Percentiles rank a stretch among this genome's conserved stretches.
Evolutionary conservation across 2,113 vertebrate genomes (phyloP).

Genomic region (Oreochromis aureus): DNA sequence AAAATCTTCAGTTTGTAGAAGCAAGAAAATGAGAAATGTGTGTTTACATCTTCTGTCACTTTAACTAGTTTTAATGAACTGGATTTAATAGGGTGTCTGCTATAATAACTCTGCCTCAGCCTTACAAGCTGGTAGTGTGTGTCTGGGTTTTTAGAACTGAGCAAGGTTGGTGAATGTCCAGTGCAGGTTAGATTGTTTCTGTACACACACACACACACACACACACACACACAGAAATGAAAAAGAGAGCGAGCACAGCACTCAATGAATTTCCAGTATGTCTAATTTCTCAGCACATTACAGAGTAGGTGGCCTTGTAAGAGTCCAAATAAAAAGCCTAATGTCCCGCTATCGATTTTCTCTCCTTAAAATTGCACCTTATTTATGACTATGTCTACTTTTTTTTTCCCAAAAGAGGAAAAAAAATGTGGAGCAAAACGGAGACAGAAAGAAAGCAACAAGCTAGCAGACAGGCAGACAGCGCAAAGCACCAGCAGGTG

Average conservation of each 20-base stretch:
- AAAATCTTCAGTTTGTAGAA: background rate
- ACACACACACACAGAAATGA: background rate
- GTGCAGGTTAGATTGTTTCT: conserved; percentile 18
- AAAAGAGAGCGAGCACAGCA: background rate
- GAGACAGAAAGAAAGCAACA: conserved; percentile 1
- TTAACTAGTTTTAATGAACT: conserved; percentile 17
- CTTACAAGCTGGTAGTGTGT: background rate
- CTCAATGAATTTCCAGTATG: conserved; percentile 54
- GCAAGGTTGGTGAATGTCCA: background rate
- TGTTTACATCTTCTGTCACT: background rate
- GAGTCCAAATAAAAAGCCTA: conserved; percentile 67
- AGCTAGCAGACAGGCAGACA: background rate
- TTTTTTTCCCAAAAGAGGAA: background rate
- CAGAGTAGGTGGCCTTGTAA: conserved; percentile 52
- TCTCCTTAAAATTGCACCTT: conserved; percentile 66
- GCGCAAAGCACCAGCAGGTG: conserved; percentile 7
- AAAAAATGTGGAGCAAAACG: background rate
- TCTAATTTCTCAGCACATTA: conserved; percentile 65
- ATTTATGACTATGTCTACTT: conserved; percentile 60
- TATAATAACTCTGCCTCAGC: conserved; percentile 10
- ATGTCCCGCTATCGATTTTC: conserved; percentile 69
- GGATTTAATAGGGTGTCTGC: conserved; percentile 9
- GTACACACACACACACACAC: background rate
- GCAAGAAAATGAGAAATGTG: background rate
- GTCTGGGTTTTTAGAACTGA: background rate